phyloP scores from a whole-genome alignment of 2,888 invertebrate species.

The Nomada flava region DNA sequence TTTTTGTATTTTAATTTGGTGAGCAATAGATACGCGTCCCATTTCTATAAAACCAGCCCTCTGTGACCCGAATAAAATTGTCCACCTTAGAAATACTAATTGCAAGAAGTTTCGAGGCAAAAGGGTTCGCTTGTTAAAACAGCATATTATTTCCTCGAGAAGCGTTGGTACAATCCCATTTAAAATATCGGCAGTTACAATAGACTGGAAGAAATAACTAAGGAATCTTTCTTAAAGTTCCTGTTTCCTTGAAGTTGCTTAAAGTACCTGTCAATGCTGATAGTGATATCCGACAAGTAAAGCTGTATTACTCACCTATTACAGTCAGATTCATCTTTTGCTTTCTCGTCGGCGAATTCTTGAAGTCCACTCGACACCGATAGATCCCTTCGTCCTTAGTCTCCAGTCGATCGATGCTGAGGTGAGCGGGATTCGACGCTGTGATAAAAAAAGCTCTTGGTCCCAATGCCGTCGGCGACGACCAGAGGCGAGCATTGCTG shows the following conservation, averaged over 20 bases:
- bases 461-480: conserved; percentile 86
- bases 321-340: conserved; percentile 85
- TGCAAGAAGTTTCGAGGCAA: too few relatives aligned
- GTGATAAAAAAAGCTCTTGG: conserved; percentile 86
- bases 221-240: background rate
- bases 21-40: too few relatives aligned
- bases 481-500: conserved; percentile 86
- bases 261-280: background rate
- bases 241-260: too few relatives aligned
- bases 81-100: too few relatives aligned
- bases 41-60: too few relatives aligned
- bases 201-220: background rate
- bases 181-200: too few relatives aligned
- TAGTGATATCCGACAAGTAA: background rate
- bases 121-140: too few relatives aligned
- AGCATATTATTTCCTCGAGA: too few relatives aligned
- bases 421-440: conserved; percentile 86
- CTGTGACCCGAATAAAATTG: too few relatives aligned
- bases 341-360: conserved; percentile 85
- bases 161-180: too few relatives aligned
- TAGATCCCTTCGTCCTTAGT: conserved; percentile 85
- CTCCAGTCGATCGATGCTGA: conserved; percentile 84
- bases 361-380: conserved; percentile 86
- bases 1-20: too few relatives aligned
- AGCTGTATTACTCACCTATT: conserved; percentile 83